Evolutionary conservation across 2,888 invertebrate species (phyloP).

Genomic region (Opisthograptis luteolata): DNA sequence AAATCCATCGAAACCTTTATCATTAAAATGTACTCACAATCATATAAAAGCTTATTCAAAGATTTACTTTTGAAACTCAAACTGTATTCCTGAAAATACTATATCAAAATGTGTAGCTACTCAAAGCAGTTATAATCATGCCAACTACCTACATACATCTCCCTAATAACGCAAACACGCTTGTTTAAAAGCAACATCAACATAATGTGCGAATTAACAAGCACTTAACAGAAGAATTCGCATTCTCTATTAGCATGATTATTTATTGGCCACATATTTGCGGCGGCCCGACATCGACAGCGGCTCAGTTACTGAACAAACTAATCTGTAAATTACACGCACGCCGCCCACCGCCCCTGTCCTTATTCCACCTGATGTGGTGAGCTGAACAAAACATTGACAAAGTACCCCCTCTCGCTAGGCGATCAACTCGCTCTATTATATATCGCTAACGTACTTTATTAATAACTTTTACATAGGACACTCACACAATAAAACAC

Average conservation of each 20-base stretch:
- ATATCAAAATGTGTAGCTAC: too few relatives aligned
- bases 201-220: conserved; percentile 16
- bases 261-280: conserved; percentile 75
- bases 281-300: conserved; percentile 53
- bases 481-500: too few relatives aligned
- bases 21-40: too few relatives aligned
- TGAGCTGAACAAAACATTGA: conserved; percentile 58
- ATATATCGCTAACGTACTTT: conserved; percentile 28
- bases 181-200: conserved; percentile 33
- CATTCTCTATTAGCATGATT: conserved; percentile 32
- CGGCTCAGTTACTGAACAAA: conserved; percentile 74
- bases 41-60: too few relatives aligned
- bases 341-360: conserved; percentile 37
- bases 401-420: conserved; percentile 22
- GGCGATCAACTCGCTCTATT: conserved; percentile 14
- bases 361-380: conserved; percentile 33
- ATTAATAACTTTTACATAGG: conserved; percentile 23
- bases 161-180: too few relatives aligned
- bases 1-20: conserved; percentile 33
- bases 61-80: too few relatives aligned
- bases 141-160: too few relatives aligned
- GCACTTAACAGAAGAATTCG: conserved; percentile 14
- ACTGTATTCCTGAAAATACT: too few relatives aligned
- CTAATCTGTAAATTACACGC: conserved; percentile 82
- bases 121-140: too few relatives aligned